Evolutionary conservation across 1,140 invertebrate genomes (phyloP).

Genomic region (Pseudomyrmex sp.): DNA sequence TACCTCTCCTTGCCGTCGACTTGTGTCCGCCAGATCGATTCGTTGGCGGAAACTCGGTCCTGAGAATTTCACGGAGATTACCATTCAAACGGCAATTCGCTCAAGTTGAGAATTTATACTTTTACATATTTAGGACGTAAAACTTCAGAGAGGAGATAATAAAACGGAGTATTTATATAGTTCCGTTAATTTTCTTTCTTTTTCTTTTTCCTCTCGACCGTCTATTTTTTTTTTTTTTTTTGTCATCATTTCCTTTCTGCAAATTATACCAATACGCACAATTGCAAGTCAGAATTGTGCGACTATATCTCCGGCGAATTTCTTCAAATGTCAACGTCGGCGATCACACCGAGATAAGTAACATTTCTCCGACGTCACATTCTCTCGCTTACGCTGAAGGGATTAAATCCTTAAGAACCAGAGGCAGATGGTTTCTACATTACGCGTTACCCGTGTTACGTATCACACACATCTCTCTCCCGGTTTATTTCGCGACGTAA

Average conservation of each 20-base stretch:
- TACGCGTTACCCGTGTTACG: slow-evolving; percentile 50
- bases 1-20: slow-evolving; percentile 58
- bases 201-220: not conserved
- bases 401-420: slow-evolving; percentile 54
- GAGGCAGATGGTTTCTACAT: slow-evolving; percentile 49
- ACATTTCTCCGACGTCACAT: slow-evolving; percentile 36
- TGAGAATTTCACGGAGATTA: slow-evolving; percentile 53
- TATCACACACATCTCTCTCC: slow-evolving; percentile 21
- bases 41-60: slow-evolving; percentile 50
- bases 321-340: slow-evolving; percentile 55
- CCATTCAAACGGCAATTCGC: slow-evolving; percentile 41
- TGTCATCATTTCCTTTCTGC: slow-evolving; percentile 29
- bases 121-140: too few species aligned
- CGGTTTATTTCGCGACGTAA: slow-evolving; percentile 45
- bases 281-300: slow-evolving; percentile 30
- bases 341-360: slow-evolving; percentile 36
- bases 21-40: slow-evolving; percentile 63
- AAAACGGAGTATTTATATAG: not conserved
- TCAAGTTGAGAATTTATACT: slow-evolving; percentile 18
- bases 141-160: not conserved
- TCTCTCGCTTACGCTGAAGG: slow-evolving; percentile 34
- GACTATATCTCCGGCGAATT: slow-evolving; percentile 30
- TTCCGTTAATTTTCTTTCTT: not conserved
- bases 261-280: slow-evolving; percentile 8
- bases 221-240: slow-evolving; percentile 4